These are phyloP conservation scores for Agrochola litura DNA, from an alignment of 2,888 invertebrate species.

Conservation along the genomic window DNA sequence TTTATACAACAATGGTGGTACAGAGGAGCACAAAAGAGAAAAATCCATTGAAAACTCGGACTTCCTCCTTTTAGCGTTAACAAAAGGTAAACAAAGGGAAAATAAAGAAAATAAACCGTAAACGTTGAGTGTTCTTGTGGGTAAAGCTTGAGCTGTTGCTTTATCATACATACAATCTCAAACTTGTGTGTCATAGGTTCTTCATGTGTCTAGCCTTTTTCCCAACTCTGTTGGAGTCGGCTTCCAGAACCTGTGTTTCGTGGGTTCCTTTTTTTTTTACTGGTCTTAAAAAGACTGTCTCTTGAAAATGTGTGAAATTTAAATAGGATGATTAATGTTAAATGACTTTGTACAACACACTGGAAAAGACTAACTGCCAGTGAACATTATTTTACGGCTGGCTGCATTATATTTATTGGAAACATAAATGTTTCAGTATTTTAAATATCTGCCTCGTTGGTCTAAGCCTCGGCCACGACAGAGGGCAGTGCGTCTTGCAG, in stretches of 20 bases:
- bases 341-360: no score
- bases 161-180: conserved; percentile 1
- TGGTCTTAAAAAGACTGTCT: neutral
- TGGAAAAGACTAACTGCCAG: neutral
- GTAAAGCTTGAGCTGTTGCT: neutral
- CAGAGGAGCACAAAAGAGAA: conserved; percentile 54
- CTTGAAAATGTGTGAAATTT: neutral
- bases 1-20: conserved; percentile 57
- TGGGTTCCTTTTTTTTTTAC: neutral
- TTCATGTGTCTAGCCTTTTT: no score
- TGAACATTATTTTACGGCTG: neutral
- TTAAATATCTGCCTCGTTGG: neutral
- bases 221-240: no score
- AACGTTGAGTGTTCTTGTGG: conserved; percentile 44
- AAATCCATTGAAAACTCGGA: conserved; percentile 56
- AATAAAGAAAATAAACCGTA: conserved; percentile 49
- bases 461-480: no score
- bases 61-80: conserved; percentile 53
- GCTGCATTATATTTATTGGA: neutral
- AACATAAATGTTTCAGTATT: neutral
- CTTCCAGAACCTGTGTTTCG: neutral
- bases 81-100: conserved; percentile 62
- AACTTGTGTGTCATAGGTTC: neutral
- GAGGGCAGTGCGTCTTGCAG: no score
- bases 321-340: no score